phyloP scores from a whole-genome alignment of 2,797 vertebrate genomes.

The Caiman crocodilus region DNA sequence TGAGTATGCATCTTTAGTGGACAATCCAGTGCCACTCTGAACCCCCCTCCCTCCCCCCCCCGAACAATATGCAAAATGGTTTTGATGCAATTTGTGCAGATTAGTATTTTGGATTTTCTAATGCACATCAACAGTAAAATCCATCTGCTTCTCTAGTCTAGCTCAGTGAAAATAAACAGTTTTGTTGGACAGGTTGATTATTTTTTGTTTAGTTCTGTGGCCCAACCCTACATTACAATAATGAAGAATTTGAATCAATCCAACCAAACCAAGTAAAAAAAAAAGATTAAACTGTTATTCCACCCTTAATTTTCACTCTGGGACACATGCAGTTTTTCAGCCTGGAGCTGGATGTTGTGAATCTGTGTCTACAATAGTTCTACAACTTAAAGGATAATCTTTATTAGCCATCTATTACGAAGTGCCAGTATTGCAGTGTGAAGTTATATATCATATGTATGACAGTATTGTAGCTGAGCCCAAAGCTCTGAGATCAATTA shows the following conservation, averaged over 20 bases:
- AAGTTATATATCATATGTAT: neutral
- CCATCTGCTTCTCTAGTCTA: constrained; percentile 23
- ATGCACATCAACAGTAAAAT: constrained; percentile 46
- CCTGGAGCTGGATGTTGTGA: neutral
- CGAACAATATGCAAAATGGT: neutral
- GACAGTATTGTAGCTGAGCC: neutral
- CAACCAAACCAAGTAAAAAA: neutral
- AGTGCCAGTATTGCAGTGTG: neutral
- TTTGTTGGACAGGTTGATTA: constrained; percentile 30
- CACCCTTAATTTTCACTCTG: neutral
- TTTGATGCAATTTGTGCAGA: constrained; percentile 51
- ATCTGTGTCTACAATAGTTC: neutral
- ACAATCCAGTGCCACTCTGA: neutral
- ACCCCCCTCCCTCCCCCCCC: too few species aligned
- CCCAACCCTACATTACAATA: neutral
- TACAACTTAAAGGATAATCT: neutral
- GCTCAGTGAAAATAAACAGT: constrained; percentile 29
- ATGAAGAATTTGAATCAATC: constrained; percentile 34
- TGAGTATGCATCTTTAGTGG: neutral
- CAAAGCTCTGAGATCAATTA: neutral
- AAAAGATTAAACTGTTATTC: constrained; percentile 16
- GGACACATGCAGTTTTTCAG: neutral
- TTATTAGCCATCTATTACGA: neutral
- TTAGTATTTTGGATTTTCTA: constrained; percentile 44
- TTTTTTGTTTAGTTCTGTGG: constrained; percentile 26